Base-by-base conservation (phyloP, 1,140 invertebrate species). In the Himalopsyche phryganea region DNA sequence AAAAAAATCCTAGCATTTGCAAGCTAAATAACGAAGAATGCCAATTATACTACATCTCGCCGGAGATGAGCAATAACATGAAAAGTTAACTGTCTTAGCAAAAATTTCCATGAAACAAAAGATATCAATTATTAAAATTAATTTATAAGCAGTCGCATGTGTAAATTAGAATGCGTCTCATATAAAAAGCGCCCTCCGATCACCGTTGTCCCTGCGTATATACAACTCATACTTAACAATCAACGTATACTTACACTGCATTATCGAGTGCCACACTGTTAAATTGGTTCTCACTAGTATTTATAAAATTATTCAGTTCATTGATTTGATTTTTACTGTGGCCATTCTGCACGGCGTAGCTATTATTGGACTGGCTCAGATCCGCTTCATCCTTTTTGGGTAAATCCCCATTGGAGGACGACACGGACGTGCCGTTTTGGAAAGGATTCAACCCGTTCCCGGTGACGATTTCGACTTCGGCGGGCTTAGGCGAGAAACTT, bases 251-350 rank as follows among this genome's bases (percentile, higher is more conserved):
- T 65, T 58, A 65, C 63, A 61, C 58, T 41, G 63, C 41, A 50
- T 65, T 65, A 65, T 65, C 63, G 28, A 65, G 54, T 20, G 63
- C 55, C 55, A 65, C 32, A 58, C 46, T 62, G 48, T 58, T 61
- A 57, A 51, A 64, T 57, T 60, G 58, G 35, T 60, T 64, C 36
- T 63, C 61, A 57, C 52, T 60, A 53, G 38, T 52, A 52, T 61
- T 65, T 50, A 64, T 59, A 64, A 64, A 60, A 54, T 52, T 64
- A 57, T 57, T 60, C 35, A 64, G 52, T 56, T 60, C 61, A 20
- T 61, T 64, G 35, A 60, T 64, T 58, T 64, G 54, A 61, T 56
- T 61, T 61, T 65, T 65, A 51, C 51, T 61, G 59, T 65, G 63
- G 32, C 63, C 63, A 45, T 65, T 65, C 46, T 65, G 63, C 17